Conservation (phyloP, 2,888 invertebrate species). For the Nycteola revayana region DNA sequence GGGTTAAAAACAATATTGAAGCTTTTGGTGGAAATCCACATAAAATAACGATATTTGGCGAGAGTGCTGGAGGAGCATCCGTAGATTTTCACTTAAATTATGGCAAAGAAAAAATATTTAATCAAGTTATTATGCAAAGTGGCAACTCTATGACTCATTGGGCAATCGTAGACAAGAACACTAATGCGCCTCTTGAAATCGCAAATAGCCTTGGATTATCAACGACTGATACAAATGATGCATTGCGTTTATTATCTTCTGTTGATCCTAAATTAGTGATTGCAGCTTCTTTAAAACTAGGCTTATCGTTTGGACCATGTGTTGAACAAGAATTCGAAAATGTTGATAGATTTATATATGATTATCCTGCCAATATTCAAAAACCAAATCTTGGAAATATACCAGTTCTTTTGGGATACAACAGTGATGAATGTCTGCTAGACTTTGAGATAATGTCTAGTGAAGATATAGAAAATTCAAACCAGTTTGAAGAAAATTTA, state of each 20-base stretch:
- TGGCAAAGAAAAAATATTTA: constrained; percentile 43
- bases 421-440: constrained; percentile 33
- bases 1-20: constrained; percentile 55
- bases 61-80: constrained; percentile 51
- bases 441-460: constrained; percentile 17
- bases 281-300: constrained; percentile 32
- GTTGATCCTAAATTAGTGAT: constrained; percentile 40
- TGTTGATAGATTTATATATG: constrained; percentile 37
- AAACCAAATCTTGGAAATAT: constrained; percentile 26
- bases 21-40: constrained; percentile 53
- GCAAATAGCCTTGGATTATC: constrained; percentile 41
- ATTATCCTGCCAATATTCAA: constrained; percentile 35
- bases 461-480: constrained; percentile 17
- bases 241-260: constrained; percentile 42
- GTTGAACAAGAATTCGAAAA: constrained; percentile 42
- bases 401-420: constrained; percentile 42
- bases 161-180: constrained; percentile 32
- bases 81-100: constrained; percentile 49
- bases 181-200: constrained; percentile 38
- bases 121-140: constrained; percentile 52
- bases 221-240: constrained; percentile 37
- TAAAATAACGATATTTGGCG: constrained; percentile 52
- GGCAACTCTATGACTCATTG: constrained; percentile 35
- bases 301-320: constrained; percentile 37
- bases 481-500: constrained; percentile 25